phyloP scores from a whole-genome alignment of 2,797 vertebrate species.

The Sebastes hubbsi region DNA sequence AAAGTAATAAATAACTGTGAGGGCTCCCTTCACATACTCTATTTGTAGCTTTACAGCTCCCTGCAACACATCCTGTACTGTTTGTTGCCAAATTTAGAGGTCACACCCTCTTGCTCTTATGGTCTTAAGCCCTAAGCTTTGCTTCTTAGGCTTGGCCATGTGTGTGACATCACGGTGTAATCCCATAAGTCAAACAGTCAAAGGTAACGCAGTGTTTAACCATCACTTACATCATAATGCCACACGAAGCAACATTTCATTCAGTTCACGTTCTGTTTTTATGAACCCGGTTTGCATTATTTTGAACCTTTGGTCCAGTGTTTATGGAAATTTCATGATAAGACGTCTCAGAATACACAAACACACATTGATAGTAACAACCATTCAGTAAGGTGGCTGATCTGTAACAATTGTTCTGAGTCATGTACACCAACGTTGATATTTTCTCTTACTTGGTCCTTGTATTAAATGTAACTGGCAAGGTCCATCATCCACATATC shows the following conservation, averaged over 20 bases:
- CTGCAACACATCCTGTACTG: constrained; percentile 62
- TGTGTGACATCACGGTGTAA: constrained; percentile 73
- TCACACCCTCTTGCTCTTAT: constrained; percentile 44
- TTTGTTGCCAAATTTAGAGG: constrained; percentile 69
- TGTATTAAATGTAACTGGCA: not conserved
- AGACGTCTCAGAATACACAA: constrained; percentile 1
- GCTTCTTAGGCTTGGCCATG: constrained; percentile 72
- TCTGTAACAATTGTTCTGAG: not conserved
- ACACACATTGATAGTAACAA: not conserved
- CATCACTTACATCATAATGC: constrained; percentile 27
- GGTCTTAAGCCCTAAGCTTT: constrained; percentile 71
- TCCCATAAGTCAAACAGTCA: constrained; percentile 75
- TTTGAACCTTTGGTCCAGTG: not conserved
- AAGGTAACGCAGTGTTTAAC: constrained; percentile 55
- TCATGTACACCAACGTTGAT: not conserved
- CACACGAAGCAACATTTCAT: constrained; percentile 7
- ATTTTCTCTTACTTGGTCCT: not conserved
- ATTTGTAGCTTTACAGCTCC: constrained; percentile 10
- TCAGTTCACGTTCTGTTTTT: not conserved
- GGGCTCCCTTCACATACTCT: constrained; percentile 28
- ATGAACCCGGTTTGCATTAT: not conserved
- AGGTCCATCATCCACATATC: constrained; percentile 35
- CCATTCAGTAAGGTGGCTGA: not conserved
- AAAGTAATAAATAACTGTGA: constrained; percentile 22
- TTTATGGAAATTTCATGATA: not conserved